Percentiles rank a stretch among this genome's conserved stretches.
These are phyloP conservation scores for Conus betulinus DNA, from an alignment of 1,140 invertebrate species.

Conservation along the genomic window DNA sequence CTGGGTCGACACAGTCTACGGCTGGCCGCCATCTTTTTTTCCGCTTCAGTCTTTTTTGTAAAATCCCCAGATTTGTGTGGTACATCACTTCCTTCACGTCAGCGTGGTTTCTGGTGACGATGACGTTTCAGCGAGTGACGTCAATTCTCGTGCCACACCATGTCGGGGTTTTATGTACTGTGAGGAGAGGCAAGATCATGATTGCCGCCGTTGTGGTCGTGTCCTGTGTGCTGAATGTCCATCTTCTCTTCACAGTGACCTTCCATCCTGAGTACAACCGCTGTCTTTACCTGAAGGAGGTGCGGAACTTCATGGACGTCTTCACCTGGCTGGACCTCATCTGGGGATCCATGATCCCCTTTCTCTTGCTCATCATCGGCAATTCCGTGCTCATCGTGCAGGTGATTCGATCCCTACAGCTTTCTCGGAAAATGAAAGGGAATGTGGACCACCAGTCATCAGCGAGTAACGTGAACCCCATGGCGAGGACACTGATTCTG, in stretches of 20 bases:
- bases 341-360: neutral
- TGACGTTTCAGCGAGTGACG: slow-evolving; percentile 15
- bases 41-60: neutral
- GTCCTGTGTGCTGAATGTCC: neutral
- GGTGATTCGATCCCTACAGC: neutral
- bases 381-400: neutral
- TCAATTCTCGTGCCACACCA: neutral
- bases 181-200: neutral
- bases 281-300: neutral
- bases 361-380: neutral
- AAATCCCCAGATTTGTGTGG: neutral
- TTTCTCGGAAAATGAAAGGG: neutral
- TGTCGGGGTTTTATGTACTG: neutral
- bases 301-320: neutral
- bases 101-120: slow-evolving; percentile 14
- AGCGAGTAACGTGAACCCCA: neutral
- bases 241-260: neutral
- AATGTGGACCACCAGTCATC: neutral
- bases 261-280: neutral
- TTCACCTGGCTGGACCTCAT: neutral
- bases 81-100: neutral
- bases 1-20: neutral
- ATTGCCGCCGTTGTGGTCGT: neutral
- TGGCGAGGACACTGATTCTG: neutral
- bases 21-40: too few relatives aligned